Percentiles rank a stretch among this genome's conserved stretches.
Conservation (phyloP, 53 echinoderm and acorn worm species). For the Zoroaster sp. region DNA sequence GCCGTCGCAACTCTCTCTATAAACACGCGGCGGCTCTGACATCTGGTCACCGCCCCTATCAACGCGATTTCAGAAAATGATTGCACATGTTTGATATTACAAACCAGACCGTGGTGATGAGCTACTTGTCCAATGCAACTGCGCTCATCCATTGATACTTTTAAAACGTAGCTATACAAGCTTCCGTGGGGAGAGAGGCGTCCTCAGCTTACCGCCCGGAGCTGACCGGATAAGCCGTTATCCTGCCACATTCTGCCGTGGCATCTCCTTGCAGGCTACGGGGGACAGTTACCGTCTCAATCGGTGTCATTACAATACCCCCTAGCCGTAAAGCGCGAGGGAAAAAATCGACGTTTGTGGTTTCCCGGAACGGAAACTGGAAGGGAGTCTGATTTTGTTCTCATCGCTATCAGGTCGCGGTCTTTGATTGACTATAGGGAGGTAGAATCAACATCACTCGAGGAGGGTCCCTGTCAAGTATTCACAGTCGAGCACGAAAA, state of each 20-base stretch:
- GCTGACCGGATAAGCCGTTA: constrained; percentile 14
- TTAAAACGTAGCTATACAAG: not conserved
- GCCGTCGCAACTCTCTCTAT: too few relatives aligned
- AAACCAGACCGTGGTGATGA: not conserved
- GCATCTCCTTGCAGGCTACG: not conserved
- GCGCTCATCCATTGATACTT: not conserved
- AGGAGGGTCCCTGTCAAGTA: constrained; percentile 18
- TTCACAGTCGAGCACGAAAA: not conserved
- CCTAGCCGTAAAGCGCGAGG: not conserved
- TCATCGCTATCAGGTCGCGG: not conserved
- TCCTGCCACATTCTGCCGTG: constrained; percentile 13
- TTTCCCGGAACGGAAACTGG: not conserved
- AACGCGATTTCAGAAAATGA: not conserved
- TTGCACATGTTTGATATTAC: not conserved
- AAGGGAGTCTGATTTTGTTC: not conserved
- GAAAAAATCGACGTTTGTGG: not conserved
- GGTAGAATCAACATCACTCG: constrained; percentile 23
- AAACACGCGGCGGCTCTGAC: too few relatives aligned
- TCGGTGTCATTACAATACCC: constrained; percentile 44
- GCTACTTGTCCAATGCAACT: not conserved
- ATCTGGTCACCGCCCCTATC: too few relatives aligned
- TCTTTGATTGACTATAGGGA: constrained; percentile 9
- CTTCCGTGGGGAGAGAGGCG: not conserved
- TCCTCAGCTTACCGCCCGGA: not conserved
- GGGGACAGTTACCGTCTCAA: constrained; percentile 35